Base-by-base conservation (phyloP, 1,140 invertebrate species). In the Pseudomyrmex pallidus region DNA sequence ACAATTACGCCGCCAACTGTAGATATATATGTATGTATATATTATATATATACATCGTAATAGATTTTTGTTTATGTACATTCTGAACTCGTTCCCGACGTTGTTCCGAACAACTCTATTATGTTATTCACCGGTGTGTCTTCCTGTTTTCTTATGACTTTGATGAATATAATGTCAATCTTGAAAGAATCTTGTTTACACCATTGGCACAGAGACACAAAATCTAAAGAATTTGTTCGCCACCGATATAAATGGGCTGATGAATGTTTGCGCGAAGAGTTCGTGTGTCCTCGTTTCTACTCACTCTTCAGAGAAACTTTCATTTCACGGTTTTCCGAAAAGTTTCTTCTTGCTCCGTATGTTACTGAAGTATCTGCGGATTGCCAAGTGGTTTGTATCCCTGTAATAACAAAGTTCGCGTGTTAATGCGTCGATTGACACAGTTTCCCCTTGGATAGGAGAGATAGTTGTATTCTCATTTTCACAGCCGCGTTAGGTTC, bases 351-450 rank as follows among this genome's bases (percentile, higher is more conserved):
- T 48, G 10, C 85, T 77, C 35, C 57, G 68, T 83, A 77, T 72
- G 80, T 90, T 77, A 90, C 52, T 92, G 91, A 70, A 89, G 64
- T 20, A 83, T 87, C 87, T 92, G 86, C 13, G 91, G 85, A 90
- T 91, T 90, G 64, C 56, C 85, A 25, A 92, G 84, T 54, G 87
- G 90, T 57, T 91, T 90, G 61, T 92, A 92, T 67, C 90, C 91
- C 91, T 92, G 74, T 1, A 12, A 46, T 59, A 90, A 90, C 74
- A 59, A 86, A 88, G 54, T 73, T 73, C 9, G 54, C 46, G 50
- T 22, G 8, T 87, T 57, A 87, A 2, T 80, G 44, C n/a, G 15
- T 3, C 22, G n/a, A 46, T 17, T 22, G 2, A 1, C 15, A 62
- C 46, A 44, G 73, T 74, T 48, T 25, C 25, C 9, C 62, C 12